Percentiles rank a stretch among this genome's conserved stretches.
These are phyloP conservation scores for Cathartes aura DNA, from an alignment of 2,113 vertebrate species.

Conservation along the genomic window DNA sequence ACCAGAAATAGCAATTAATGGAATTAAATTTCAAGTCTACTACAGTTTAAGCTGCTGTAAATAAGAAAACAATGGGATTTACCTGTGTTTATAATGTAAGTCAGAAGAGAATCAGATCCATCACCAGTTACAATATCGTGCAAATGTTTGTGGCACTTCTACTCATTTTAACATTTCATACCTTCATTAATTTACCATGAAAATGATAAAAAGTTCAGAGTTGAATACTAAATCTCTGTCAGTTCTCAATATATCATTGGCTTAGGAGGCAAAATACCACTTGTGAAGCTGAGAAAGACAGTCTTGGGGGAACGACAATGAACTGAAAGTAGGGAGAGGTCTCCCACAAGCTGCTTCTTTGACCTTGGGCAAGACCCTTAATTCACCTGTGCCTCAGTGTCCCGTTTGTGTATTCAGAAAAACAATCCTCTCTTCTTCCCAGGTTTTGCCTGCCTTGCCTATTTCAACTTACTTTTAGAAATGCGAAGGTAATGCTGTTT, in stretches of 20 bases:
- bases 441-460: neutral
- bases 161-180: neutral
- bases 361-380: neutral
- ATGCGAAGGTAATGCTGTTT: neutral
- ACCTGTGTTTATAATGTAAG: neutral
- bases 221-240: neutral
- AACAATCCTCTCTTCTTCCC: neutral
- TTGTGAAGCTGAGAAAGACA: neutral
- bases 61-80: neutral
- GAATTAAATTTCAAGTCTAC: neutral
- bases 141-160: neutral
- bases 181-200: neutral
- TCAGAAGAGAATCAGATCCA: neutral
- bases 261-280: neutral
- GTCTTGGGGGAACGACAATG: neutral
- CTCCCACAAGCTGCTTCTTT: neutral
- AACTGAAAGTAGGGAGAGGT: neutral
- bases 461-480: neutral
- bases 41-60: neutral
- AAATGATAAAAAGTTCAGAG: neutral
- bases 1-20: neutral
- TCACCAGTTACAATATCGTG: neutral
- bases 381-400: neutral
- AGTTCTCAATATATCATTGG: neutral
- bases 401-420: neutral